These are phyloP conservation scores for Phaethon lepturus DNA, from an alignment of 2,113 vertebrate species.

Conservation along the genomic window DNA sequence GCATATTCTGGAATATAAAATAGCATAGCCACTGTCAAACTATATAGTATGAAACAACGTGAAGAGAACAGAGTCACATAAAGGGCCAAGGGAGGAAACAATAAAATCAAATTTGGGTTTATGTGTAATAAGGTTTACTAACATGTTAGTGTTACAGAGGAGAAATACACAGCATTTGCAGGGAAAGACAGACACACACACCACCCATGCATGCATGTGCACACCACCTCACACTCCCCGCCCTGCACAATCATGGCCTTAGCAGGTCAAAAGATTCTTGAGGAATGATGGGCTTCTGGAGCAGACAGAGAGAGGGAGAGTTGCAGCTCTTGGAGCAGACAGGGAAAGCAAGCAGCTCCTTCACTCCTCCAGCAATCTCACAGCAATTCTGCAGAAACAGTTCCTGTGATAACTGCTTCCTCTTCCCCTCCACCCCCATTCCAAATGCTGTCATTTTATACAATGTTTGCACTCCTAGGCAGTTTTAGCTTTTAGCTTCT, in stretches of 20 bases:
- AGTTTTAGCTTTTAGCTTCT: neutral
- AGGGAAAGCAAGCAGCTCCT: neutral
- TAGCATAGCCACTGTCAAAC: neutral
- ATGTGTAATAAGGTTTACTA: neutral
- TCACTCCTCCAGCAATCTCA: neutral
- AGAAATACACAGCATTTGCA: neutral
- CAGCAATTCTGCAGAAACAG: neutral
- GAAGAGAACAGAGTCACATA: neutral
- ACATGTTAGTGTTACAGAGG: neutral
- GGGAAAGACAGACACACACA: neutral
- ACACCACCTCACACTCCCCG: neutral
- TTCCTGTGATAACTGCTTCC: neutral
- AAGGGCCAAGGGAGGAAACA: neutral
- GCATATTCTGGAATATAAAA: neutral
- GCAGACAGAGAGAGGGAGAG: accelerated
- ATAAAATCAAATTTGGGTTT: neutral
- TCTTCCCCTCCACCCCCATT: neutral
- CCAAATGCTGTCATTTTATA: neutral
- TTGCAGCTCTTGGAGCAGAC: neutral
- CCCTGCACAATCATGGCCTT: neutral
- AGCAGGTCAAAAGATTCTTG: neutral
- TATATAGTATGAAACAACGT: neutral
- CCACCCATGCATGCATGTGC: no score
- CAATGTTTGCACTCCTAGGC: neutral
- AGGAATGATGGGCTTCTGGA: neutral